A percentile compares a stretch with the other conserved stretches of the same genome.
phyloP scores from a whole-genome alignment of 2,888 invertebrate species.

The Eupithecia vulgata region DNA sequence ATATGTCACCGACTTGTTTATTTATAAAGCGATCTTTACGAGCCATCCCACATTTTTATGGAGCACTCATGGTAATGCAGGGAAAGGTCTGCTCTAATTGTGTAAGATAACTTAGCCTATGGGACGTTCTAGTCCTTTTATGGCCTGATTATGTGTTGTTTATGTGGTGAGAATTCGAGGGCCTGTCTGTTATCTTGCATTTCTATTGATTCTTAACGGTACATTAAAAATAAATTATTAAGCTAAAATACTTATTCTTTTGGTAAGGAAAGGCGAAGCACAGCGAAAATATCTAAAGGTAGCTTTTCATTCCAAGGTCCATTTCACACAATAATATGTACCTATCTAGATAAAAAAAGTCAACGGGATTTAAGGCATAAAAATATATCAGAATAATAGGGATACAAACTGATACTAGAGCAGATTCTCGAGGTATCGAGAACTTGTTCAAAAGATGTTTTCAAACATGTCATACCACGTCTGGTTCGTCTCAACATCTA shows the following conservation, averaged over 20 bases:
- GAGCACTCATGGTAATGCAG: conserved; percentile 65
- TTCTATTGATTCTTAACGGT: conserved; percentile 1
- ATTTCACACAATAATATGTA: background rate
- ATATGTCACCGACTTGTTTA: conserved; percentile 37
- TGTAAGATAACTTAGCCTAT: conserved; percentile 40
- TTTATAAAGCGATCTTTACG: conserved; percentile 48
- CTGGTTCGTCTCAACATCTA: conserved; percentile 10
- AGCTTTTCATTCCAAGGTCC: background rate
- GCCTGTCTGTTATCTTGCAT: background rate
- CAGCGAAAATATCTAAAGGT: background rate
- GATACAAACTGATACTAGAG: background rate
- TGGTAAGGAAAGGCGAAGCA: background rate
- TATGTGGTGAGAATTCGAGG: conserved; percentile 29
- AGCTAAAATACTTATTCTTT: background rate
- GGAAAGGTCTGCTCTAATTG: conserved; percentile 47
- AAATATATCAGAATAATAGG: background rate
- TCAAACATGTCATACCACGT: conserved; percentile 3
- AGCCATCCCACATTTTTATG: conserved; percentile 59
- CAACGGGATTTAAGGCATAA: background rate
- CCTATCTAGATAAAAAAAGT: background rate
- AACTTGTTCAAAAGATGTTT: background rate
- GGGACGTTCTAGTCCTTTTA: conserved; percentile 40
- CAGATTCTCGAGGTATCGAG: background rate
- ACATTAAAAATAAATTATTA: background rate
- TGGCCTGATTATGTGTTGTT: conserved; percentile 40